phyloP scores from a whole-genome alignment of 53 echinoderm and acorn worm species.

The Antedon mediterranea region DNA sequence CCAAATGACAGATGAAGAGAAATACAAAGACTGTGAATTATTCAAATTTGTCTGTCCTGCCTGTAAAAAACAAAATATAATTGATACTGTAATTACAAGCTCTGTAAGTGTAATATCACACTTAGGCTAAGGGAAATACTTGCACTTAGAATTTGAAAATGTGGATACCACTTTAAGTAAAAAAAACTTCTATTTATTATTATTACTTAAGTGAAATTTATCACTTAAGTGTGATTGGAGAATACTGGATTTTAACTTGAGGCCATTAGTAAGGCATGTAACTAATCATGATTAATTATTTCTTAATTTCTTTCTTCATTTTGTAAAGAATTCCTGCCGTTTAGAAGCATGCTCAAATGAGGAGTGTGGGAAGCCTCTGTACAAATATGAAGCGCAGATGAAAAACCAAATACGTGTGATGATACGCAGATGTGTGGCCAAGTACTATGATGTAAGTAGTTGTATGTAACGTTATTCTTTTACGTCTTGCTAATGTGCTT shows the following conservation, averaged over 20 bases:
- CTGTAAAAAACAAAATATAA: slow-evolving; percentile 76
- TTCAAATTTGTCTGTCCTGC: slow-evolving; percentile 68
- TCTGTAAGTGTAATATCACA: slow-evolving; percentile 63
- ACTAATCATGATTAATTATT: too few relatives aligned
- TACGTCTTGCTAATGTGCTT: too few relatives aligned
- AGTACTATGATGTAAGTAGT: slow-evolving; percentile 73
- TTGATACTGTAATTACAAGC: slow-evolving; percentile 79
- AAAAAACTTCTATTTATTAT: too few relatives aligned
- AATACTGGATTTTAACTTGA: too few relatives aligned
- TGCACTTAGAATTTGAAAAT: too few relatives aligned
- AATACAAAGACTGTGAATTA: slow-evolving; percentile 80
- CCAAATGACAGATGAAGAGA: slow-evolving; percentile 75
- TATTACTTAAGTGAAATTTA: too few relatives aligned
- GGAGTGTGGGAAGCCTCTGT: slow-evolving; percentile 31
- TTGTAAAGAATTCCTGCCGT: slow-evolving; percentile 6
- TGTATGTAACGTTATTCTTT: too few relatives aligned
- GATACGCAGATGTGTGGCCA: slow-evolving; percentile 49
- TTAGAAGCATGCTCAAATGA: slow-evolving; percentile 52
- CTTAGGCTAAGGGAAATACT: too few relatives aligned
- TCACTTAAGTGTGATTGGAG: too few relatives aligned
- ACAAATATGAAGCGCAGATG: slow-evolving; percentile 39
- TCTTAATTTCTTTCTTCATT: too few relatives aligned
- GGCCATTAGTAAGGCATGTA: too few relatives aligned
- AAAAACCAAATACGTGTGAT: slow-evolving; percentile 46
- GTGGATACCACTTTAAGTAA: too few relatives aligned